A percentile compares a stretch with the other conserved stretches of the same genome.
Conservation (phyloP, 2,113 vertebrate genomes). For the Gnathonemus longibarbis region DNA sequence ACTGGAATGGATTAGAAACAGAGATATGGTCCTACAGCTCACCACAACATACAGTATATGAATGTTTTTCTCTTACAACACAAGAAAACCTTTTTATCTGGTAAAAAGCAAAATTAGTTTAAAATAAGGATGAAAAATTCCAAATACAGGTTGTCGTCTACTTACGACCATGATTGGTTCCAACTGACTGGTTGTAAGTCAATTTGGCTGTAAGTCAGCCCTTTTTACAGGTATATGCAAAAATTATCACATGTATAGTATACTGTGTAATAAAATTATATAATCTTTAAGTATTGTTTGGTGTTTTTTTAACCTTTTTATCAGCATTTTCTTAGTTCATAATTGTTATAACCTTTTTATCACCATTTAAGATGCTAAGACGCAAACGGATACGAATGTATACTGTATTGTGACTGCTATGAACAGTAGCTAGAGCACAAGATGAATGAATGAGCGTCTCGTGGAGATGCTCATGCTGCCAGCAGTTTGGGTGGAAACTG, state of each 20-base stretch:
- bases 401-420: not conserved
- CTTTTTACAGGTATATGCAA: not conserved
- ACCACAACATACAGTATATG: not conserved
- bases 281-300: not conserved
- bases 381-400: not conserved
- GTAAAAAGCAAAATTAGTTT: not conserved
- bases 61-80: not conserved
- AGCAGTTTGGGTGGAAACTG: not conserved
- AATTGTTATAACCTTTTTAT: not conserved
- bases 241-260: not conserved
- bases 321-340: not conserved
- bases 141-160: not conserved
- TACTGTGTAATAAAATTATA: not conserved
- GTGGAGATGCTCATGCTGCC: not conserved
- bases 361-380: not conserved
- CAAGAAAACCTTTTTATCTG: not conserved
- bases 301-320: not conserved
- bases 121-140: not conserved
- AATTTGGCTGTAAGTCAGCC: not conserved
- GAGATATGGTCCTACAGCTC: too few species aligned
- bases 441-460: not conserved
- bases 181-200: not conserved
- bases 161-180: not conserved
- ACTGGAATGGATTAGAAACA: conserved; percentile 50
- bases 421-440: not conserved